Conservation (phyloP, 2,113 vertebrate species). For the Cheirogaleus medius region DNA sequence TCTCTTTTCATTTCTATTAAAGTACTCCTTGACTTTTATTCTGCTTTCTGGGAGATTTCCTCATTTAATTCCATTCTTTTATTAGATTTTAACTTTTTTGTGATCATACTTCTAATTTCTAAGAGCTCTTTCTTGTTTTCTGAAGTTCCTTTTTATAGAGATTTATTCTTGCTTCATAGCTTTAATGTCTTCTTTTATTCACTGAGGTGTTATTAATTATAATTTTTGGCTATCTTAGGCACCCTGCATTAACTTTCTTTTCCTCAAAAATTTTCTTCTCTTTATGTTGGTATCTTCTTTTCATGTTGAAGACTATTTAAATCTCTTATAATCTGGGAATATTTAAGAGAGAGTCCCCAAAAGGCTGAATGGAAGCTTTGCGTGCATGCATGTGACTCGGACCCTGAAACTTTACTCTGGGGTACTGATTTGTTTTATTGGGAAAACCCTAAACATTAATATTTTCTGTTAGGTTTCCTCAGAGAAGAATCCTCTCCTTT, state of each 20-base stretch:
- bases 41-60: neutral
- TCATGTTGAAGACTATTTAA: neutral
- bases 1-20: neutral
- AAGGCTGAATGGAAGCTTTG: neutral
- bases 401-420: neutral
- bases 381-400: neutral
- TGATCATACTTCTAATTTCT: neutral
- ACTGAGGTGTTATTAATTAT: neutral
- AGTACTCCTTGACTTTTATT: neutral
- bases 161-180: neutral
- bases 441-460: neutral
- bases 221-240: neutral
- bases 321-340: neutral
- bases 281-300: neutral
- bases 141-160: neutral
- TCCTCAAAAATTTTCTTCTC: neutral
- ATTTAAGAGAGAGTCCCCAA: neutral
- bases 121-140: neutral
- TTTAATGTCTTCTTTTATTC: constrained; percentile 22
- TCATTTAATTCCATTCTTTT: neutral
- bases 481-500: neutral
- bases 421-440: neutral
- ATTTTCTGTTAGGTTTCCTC: neutral
- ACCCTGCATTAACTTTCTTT: neutral
- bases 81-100: neutral